Conservation (phyloP, 2,113 vertebrate species). For the Tetrax tetrax region DNA sequence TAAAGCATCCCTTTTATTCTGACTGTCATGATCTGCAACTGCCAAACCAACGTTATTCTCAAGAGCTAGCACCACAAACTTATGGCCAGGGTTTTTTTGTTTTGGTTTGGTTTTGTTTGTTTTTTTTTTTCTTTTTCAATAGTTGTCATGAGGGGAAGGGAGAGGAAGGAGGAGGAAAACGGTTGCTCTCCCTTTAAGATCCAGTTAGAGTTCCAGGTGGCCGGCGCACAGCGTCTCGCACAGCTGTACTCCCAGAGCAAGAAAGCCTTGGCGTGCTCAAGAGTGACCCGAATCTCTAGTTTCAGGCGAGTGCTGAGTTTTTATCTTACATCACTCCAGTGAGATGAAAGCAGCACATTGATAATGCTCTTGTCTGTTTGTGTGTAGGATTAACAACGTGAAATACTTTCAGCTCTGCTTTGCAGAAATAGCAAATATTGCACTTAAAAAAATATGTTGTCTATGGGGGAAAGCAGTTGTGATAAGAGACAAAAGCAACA, state of each 20-base stretch:
- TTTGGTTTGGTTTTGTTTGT: too few relatives aligned
- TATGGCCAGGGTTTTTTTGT: not conserved
- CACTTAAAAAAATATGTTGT: not conserved
- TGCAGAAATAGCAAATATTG: not conserved
- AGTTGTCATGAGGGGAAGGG: not conserved
- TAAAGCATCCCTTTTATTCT: constrained; percentile 13
- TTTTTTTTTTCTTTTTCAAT: not conserved
- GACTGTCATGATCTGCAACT: not conserved
- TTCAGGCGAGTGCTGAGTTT: not conserved
- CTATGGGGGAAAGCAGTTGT: not conserved
- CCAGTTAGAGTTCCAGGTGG: constrained; percentile 33
- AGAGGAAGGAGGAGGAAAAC: not conserved
- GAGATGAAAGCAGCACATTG: not conserved
- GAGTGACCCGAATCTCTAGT: not conserved
- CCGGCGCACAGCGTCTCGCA: not conserved
- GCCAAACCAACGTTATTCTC: constrained; percentile 31
- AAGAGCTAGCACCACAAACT: not conserved
- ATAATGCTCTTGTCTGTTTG: not conserved
- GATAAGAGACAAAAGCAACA: not conserved
- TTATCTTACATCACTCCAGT: not conserved
- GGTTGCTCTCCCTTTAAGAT: not conserved
- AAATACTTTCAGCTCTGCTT: not conserved
- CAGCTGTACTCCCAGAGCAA: constrained; percentile 41
- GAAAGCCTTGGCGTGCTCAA: not conserved
- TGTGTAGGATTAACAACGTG: not conserved